These are phyloP conservation scores for Scrobipalpa atriplicella DNA, from an alignment of 2,888 invertebrate genomes.

Conservation along the genomic window DNA sequence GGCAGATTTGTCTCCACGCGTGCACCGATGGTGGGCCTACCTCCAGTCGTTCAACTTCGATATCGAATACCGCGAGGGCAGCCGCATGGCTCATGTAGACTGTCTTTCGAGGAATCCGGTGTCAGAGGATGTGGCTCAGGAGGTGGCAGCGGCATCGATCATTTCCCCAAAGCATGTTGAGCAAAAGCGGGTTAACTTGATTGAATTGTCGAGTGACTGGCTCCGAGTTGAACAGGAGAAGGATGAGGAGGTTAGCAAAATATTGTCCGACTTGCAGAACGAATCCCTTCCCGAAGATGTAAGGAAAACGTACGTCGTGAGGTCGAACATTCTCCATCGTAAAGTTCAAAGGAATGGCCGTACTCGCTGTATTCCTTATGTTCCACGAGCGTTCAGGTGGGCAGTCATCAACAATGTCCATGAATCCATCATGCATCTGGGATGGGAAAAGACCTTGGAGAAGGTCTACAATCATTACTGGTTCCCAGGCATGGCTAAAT, in stretches of 20 bases:
- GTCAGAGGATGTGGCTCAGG: not conserved
- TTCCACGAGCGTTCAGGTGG: slow-evolving; percentile 39
- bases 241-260: not conserved
- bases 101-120: slow-evolving; percentile 33
- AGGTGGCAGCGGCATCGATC: not conserved
- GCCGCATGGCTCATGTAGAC: slow-evolving; percentile 33
- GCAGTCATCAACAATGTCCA: too few relatives aligned
- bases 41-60: slow-evolving; percentile 8
- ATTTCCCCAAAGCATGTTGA: not conserved
- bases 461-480: slow-evolving; percentile 41
- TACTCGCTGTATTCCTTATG: slow-evolving; percentile 30
- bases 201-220: slow-evolving; percentile 4
- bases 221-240: not conserved
- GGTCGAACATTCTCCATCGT: slow-evolving; percentile 26
- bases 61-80: slow-evolving; percentile 8
- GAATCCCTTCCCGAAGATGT: not conserved
- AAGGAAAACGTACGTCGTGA: slow-evolving; percentile 28
- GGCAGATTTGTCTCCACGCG: slow-evolving; percentile 27
- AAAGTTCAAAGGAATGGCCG: slow-evolving; percentile 29
- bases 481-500: slow-evolving; percentile 40
- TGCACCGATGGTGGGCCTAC: slow-evolving; percentile 31
- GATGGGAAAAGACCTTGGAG: slow-evolving; percentile 36
- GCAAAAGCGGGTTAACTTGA: slow-evolving; percentile 1
- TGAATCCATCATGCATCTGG: slow-evolving; percentile 35
- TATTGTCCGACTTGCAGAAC: not conserved